These are phyloP conservation scores for Drymonia ruficornis DNA, from an alignment of 2,888 invertebrate genomes.

Conservation along the genomic window DNA sequence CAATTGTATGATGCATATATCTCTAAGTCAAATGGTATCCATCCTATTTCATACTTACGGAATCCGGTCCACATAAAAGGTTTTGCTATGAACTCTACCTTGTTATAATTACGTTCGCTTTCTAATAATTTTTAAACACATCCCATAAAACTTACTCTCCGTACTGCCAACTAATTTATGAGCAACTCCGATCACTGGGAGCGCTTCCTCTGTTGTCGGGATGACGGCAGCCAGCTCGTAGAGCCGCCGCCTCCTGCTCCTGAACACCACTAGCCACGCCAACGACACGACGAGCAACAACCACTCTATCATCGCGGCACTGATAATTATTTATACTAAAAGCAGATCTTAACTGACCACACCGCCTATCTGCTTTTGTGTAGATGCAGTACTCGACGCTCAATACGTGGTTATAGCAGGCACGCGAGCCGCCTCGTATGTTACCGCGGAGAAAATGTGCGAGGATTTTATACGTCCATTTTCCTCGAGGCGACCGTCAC, in stretches of 20 bases:
- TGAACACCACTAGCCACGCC: neutral
- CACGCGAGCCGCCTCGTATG: constrained; percentile 14
- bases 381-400: neutral
- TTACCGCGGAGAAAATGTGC: constrained; percentile 13
- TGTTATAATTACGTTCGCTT: neutral
- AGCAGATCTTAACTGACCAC: neutral
- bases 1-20: too few relatives aligned
- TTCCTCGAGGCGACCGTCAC: constrained; percentile 34
- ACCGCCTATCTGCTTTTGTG: constrained; percentile 8
- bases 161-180: neutral
- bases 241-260: neutral
- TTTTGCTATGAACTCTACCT: too few relatives aligned
- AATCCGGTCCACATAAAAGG: neutral
- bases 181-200: constrained; percentile 4
- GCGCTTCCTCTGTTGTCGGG: constrained; percentile 4
- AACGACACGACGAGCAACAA: neutral
- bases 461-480: constrained; percentile 23
- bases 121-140: neutral
- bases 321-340: neutral
- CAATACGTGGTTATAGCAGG: too few relatives aligned
- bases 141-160: neutral
- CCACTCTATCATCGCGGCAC: constrained; percentile 2
- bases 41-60: too few relatives aligned
- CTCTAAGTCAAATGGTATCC: too few relatives aligned
- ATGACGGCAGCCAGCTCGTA: constrained; percentile 7